phyloP scores from a whole-genome alignment of 2,888 invertebrate species.

The Leucophora obtusa region DNA sequence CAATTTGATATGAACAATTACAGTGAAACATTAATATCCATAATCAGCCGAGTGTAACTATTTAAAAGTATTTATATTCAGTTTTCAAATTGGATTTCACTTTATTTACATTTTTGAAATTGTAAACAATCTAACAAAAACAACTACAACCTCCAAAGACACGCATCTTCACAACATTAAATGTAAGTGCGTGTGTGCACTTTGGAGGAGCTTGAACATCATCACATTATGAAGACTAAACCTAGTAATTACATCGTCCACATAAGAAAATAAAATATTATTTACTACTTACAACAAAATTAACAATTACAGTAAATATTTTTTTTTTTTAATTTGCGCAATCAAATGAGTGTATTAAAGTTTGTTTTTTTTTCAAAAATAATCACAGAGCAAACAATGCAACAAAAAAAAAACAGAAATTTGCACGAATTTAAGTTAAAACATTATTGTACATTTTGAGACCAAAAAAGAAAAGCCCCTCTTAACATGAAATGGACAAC shows the following conservation, averaged over 20 bases:
- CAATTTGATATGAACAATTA: slow-evolving; percentile 14
- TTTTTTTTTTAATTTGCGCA: slow-evolving; percentile 42
- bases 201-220: slow-evolving; percentile 35
- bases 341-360: slow-evolving; percentile 56
- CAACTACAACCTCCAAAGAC: slow-evolving; percentile 35
- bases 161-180: slow-evolving; percentile 51
- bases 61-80: slow-evolving; percentile 23
- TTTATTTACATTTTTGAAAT: slow-evolving; percentile 60
- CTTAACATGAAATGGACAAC: slow-evolving; percentile 57
- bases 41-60: slow-evolving; percentile 51
- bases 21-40: slow-evolving; percentile 47
- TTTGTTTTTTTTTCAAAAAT: slow-evolving; percentile 20
- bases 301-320: slow-evolving; percentile 35
- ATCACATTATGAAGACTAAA: slow-evolving; percentile 22
- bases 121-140: slow-evolving; percentile 32
- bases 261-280: slow-evolving; percentile 21
- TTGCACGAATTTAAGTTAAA: slow-evolving; percentile 58
- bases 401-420: slow-evolving; percentile 28
- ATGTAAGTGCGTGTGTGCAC: slow-evolving; percentile 50
- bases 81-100: slow-evolving; percentile 54
- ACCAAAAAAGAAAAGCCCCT: slow-evolving; percentile 36
- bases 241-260: slow-evolving; percentile 58
- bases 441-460: slow-evolving; percentile 35
- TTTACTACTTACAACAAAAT: slow-evolving; percentile 26
- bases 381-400: slow-evolving; percentile 47